These are phyloP conservation scores for Myiopsitta monachus DNA, from an alignment of 2,113 vertebrate species.

Conservation along the genomic window DNA sequence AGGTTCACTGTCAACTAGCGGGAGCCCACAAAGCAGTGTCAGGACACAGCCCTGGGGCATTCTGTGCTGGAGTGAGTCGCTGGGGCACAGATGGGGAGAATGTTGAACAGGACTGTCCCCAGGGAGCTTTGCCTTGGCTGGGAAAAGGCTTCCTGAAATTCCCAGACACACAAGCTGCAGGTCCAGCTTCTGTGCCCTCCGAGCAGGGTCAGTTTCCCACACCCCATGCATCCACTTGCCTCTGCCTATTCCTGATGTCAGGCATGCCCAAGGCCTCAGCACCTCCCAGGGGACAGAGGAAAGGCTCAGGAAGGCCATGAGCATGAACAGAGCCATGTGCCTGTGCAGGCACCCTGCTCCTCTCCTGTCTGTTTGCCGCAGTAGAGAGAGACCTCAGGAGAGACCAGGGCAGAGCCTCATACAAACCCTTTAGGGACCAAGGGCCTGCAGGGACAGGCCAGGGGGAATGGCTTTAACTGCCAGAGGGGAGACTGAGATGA, in stretches of 20 bases:
- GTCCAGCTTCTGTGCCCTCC: neutral
- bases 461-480: neutral
- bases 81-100: neutral
- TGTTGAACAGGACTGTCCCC: neutral
- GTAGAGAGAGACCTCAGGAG: neutral
- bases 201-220: neutral
- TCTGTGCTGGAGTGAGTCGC: neutral
- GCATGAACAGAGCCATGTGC: fast-evolving
- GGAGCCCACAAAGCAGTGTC: neutral
- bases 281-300: neutral
- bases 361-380: neutral
- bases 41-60: fast-evolving
- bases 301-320: neutral
- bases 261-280: neutral
- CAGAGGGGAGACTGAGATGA: neutral
- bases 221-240: neutral
- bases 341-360: fast-evolving
- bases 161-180: neutral
- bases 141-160: neutral
- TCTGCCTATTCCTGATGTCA: neutral
- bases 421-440: neutral
- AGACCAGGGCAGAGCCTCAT: neutral
- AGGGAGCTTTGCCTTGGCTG: neutral
- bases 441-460: neutral
- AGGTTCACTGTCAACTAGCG: fast-evolving